Conservation (phyloP, 2,888 invertebrate species). For the Sisyra terminalis region DNA sequence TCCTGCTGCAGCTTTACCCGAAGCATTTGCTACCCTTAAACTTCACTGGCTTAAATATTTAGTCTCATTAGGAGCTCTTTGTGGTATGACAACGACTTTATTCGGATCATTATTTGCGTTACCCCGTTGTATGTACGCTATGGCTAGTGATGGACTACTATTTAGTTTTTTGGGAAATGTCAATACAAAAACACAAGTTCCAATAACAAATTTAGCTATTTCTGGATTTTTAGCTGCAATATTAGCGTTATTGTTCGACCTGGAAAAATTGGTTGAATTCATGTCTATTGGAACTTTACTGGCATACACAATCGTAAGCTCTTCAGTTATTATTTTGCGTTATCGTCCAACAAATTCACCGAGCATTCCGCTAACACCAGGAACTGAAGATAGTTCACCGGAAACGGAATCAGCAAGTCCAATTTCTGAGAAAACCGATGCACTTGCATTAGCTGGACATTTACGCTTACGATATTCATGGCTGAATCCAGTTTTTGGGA, state of each 20-base stretch:
- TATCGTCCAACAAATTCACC: constrained; percentile 7
- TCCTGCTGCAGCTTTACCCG: constrained; percentile 63
- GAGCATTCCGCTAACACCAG: constrained; percentile 7
- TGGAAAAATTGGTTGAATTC: constrained; percentile 81
- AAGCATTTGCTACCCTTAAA: constrained; percentile 58
- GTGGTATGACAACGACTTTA: constrained; percentile 82
- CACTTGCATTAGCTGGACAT: constrained; percentile 48
- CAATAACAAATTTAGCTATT: constrained; percentile 55
- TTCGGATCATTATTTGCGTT: constrained; percentile 74
- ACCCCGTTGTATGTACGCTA: constrained; percentile 76
- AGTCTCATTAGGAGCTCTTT: constrained; percentile 70
- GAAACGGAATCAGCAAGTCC: constrained; percentile 23
- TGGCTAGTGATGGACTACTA: constrained; percentile 77
- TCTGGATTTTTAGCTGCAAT: constrained; percentile 61
- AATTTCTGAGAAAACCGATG: constrained; percentile 16
- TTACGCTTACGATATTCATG: constrained; percentile 56
- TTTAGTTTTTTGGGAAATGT: constrained; percentile 66
- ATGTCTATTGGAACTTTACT: constrained; percentile 84
- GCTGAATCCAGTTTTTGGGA: constrained; percentile 53
- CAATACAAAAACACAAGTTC: constrained; percentile 64
- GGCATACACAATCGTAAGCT: constrained; percentile 84
- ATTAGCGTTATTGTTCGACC: constrained; percentile 71
- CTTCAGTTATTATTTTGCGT: constrained; percentile 72
- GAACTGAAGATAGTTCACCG: constrained; percentile 8
- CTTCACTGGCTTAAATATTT: constrained; percentile 73